These are phyloP conservation scores for Platysternon megacephalum DNA, from an alignment of 2,113 vertebrate species.

Conservation along the genomic window DNA sequence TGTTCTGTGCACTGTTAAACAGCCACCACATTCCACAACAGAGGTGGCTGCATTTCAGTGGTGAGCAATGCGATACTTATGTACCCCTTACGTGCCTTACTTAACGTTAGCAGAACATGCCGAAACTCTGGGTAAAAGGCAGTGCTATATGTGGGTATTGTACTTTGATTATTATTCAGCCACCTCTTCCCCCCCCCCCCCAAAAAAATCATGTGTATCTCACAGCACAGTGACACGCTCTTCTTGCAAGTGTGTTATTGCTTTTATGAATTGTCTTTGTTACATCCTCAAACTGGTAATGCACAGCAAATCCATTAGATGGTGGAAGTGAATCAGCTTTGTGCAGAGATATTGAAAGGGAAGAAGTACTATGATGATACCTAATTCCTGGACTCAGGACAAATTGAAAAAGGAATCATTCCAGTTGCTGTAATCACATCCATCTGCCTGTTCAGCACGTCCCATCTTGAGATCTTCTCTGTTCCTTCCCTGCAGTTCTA, in stretches of 20 bases:
- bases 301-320: not conserved
- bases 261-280: not conserved
- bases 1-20: not conserved
- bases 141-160: not conserved
- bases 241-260: not conserved
- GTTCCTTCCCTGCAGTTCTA: not conserved
- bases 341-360: not conserved
- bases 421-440: not conserved
- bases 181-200: not conserved
- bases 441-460: not conserved
- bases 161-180: not conserved
- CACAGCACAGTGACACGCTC: not conserved
- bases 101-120: not conserved
- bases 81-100: not conserved
- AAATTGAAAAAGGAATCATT: not conserved
- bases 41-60: not conserved
- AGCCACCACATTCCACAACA: not conserved
- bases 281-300: not conserved
- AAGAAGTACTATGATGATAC: not conserved
- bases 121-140: not conserved
- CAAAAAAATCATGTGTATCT: not conserved
- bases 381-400: not conserved
- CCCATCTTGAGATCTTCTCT: not conserved
- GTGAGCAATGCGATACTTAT: not conserved
- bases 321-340: not conserved